Evolutionary conservation across 2,797 vertebrate genomes (phyloP).

Genomic region (Helicolenus hilgendorfi): DNA sequence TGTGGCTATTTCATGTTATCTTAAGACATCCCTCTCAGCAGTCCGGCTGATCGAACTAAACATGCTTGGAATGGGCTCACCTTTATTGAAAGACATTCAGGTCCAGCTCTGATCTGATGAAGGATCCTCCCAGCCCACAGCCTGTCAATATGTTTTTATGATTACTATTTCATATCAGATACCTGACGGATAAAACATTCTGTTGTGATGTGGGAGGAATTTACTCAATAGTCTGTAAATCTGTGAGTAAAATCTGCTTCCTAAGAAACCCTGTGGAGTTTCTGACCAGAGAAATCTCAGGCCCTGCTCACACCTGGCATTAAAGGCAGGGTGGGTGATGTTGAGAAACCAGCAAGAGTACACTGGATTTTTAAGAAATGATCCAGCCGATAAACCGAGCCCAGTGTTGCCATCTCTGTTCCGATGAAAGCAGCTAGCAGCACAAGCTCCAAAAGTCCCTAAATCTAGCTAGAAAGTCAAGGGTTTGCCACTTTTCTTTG

Average conservation of each 20-base stretch:
- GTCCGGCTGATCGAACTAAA: constrained; percentile 18
- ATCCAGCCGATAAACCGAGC: too few relatives aligned
- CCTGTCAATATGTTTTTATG: constrained; percentile 36
- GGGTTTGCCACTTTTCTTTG: too few relatives aligned
- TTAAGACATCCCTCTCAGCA: not conserved
- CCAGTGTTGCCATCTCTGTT: too few relatives aligned
- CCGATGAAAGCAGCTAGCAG: too few relatives aligned
- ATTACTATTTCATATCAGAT: constrained; percentile 46
- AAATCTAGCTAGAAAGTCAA: too few relatives aligned
- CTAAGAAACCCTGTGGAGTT: not conserved
- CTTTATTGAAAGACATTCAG: constrained; percentile 46
- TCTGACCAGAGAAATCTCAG: not conserved
- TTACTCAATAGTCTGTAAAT: not conserved
- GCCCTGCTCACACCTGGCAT: not conserved
- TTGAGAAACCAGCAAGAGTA: too few relatives aligned
- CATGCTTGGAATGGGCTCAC: not conserved
- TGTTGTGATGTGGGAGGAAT: not conserved
- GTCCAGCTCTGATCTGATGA: constrained; percentile 42
- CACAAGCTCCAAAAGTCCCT: too few relatives aligned
- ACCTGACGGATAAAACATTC: constrained; percentile 6
- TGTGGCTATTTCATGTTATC: not conserved
- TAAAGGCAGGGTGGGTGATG: not conserved
- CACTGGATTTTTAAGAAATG: too few relatives aligned
- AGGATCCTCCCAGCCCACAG: not conserved
- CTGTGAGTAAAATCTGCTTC: not conserved